phyloP scores from a whole-genome alignment of 2,888 invertebrate genomes.

The Drosophila eohydei region DNA sequence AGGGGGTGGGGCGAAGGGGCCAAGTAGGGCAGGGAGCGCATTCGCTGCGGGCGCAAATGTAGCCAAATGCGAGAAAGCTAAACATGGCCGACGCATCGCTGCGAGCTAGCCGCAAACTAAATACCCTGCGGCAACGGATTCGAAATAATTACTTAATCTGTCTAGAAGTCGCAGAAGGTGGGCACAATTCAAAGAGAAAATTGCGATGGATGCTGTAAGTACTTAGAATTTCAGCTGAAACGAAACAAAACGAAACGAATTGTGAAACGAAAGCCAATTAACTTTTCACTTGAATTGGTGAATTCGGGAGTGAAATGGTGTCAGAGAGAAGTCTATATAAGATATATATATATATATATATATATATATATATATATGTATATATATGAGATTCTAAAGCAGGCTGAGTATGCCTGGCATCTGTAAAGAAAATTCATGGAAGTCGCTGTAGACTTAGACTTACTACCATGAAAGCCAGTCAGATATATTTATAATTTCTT shows the following conservation, averaged over 20 bases:
- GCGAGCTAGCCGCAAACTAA: slow-evolving; percentile 5
- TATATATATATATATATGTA: not conserved
- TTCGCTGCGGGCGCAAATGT: not conserved
- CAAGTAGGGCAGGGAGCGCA: not conserved
- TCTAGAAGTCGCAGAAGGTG: slow-evolving; percentile 1
- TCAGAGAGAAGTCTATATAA: not conserved
- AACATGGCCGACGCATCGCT: slow-evolving; percentile 4
- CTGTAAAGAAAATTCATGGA: no score
- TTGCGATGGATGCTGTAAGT: not conserved
- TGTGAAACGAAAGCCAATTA: slow-evolving; percentile 1
- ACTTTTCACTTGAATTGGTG: not conserved
- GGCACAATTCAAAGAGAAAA: slow-evolving; percentile 2
- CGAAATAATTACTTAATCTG: slow-evolving; percentile 7
- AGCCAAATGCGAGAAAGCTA: slow-evolving; percentile 17
- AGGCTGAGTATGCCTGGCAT: no score
- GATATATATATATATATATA: not conserved
- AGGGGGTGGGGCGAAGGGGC: not conserved
- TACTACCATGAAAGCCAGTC: no score
- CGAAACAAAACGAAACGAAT: not conserved
- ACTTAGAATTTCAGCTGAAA: not conserved
- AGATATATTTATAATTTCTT: no score
- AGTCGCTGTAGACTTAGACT: no score
- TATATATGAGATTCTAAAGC: no score
- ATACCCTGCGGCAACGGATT: not conserved
- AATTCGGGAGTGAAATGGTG: slow-evolving; percentile 1